Evolutionary conservation across 2,888 invertebrate species (phyloP), one percentile per base, ranked within the genome.

Genomic region (Lycophotia porphyrea): DNA sequence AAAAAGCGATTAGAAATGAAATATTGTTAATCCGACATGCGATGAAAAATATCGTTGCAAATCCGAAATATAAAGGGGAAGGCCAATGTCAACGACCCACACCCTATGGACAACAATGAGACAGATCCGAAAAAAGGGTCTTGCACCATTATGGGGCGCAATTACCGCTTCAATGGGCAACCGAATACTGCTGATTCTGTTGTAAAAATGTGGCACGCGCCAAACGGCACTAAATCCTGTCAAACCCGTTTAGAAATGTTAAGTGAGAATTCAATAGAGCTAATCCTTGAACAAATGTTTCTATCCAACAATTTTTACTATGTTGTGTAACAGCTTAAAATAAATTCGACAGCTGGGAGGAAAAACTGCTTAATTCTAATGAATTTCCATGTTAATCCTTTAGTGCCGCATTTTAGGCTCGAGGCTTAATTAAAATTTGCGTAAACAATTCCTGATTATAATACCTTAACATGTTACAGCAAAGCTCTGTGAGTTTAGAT

Each of bases 31-130:
- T 94, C 93, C 88, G 93, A 94, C 92, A 91, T 90, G 88, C 90
- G 91, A 92, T 91, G 92, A 93, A 94, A 95, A 94, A 93, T 94
- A 93, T 93, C 90, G 91, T 91, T 91, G 93, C 95, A 92, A 95
- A 95, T 94, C 91, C 90, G 88, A 91, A 93, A 91, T 88, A 92
- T 90, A 91, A 93, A 91, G 95, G 87, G 95, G 94, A 94, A 93
- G 92, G 93, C 94, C 93, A 94, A 95, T 95, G 96, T 96, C 96
- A 96, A 95, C 91, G 96, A 96, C 96, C 96, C 88, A 92, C 93
- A 92, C 94, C 94, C 94, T 93, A 93, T 93, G 91, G 91, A 91
- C 93, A 95, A 95, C 94, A 96, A 95, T 94, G 92, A 91, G 91
- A 92, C 90, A 91, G 90, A 92, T 91, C 89, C 86, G 92, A 87